phyloP scores from a whole-genome alignment of 1,140 invertebrate species.

The Euura lappo region DNA sequence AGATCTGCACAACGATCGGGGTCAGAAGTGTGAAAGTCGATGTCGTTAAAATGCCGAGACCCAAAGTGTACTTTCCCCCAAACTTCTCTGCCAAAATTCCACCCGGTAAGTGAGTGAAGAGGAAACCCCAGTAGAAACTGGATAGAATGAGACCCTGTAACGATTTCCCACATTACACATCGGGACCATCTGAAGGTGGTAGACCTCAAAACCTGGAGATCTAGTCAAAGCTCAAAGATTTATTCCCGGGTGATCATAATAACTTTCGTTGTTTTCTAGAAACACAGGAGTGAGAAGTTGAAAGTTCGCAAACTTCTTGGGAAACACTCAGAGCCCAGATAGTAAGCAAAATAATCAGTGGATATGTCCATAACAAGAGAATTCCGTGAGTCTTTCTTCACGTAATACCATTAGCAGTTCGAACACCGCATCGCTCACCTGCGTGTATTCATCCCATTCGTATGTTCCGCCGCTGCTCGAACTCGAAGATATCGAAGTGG shows the following conservation, averaged over 20 bases:
- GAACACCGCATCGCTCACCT: constrained; percentile 15
- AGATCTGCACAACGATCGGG: constrained; percentile 63
- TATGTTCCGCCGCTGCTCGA: no score
- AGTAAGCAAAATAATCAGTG: no score
- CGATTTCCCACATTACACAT: constrained; percentile 42
- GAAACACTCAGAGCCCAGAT: no score
- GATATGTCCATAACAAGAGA: no score
- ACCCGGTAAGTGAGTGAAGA: constrained; percentile 64
- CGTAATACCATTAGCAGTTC: constrained; percentile 32
- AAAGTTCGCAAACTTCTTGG: background rate
- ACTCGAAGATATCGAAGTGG: constrained; percentile 17
- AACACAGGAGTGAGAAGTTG: constrained; percentile 16
- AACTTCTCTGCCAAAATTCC: constrained; percentile 64
- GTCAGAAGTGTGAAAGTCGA: constrained; percentile 77
- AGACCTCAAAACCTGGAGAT: no score
- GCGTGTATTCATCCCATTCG: no score
- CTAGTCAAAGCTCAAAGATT: constrained; percentile 39
- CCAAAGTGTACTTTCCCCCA: no score
- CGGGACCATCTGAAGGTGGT: no score
- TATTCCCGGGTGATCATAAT: constrained; percentile 53
- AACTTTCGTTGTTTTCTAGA: constrained; percentile 34
- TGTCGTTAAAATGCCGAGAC: constrained; percentile 72
- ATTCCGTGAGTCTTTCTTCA: background rate
- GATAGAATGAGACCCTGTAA: no score
- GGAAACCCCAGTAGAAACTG: no score